phyloP scores from a whole-genome alignment of 2,888 invertebrate genomes.

The Eudemis profundana region DNA sequence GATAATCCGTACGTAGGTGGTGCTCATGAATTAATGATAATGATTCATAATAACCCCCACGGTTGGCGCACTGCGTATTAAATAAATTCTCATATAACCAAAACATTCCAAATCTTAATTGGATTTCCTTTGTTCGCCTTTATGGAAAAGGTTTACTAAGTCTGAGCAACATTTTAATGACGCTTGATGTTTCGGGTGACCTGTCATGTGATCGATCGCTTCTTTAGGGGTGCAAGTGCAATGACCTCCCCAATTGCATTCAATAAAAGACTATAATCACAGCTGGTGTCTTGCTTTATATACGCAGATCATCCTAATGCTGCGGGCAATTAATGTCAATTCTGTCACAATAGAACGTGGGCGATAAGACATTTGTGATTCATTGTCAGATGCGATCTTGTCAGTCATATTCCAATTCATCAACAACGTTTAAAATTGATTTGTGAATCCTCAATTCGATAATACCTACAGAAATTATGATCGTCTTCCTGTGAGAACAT shows the following conservation, averaged over 20 bases:
- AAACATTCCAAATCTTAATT: background rate
- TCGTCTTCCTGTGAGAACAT: too few relatives aligned
- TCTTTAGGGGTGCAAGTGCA: slow-evolving; percentile 10
- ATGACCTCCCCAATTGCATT: slow-evolving; percentile 22
- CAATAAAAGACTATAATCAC: background rate
- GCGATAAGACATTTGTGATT: slow-evolving; percentile 3
- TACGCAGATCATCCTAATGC: too few relatives aligned
- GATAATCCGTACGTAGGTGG: slow-evolving; percentile 28
- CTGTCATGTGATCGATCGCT: background rate
- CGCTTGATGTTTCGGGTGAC: background rate
- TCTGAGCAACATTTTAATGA: background rate
- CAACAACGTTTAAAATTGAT: background rate
- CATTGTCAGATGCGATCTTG: slow-evolving; percentile 8
- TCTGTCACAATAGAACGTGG: slow-evolving; percentile 3
- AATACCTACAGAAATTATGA: too few relatives aligned
- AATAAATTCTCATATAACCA: background rate
- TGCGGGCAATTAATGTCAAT: too few relatives aligned
- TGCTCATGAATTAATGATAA: slow-evolving; percentile 31
- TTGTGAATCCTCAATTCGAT: too few relatives aligned
- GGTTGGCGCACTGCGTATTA: slow-evolving; percentile 24
- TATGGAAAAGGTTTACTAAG: background rate
- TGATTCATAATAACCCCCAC: slow-evolving; percentile 29
- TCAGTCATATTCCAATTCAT: slow-evolving; percentile 11
- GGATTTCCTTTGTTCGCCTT: slow-evolving; percentile 3
- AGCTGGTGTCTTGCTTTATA: background rate